phyloP scores from a whole-genome alignment of 2,888 invertebrate genomes.

The Leptura quadrifasciata region DNA sequence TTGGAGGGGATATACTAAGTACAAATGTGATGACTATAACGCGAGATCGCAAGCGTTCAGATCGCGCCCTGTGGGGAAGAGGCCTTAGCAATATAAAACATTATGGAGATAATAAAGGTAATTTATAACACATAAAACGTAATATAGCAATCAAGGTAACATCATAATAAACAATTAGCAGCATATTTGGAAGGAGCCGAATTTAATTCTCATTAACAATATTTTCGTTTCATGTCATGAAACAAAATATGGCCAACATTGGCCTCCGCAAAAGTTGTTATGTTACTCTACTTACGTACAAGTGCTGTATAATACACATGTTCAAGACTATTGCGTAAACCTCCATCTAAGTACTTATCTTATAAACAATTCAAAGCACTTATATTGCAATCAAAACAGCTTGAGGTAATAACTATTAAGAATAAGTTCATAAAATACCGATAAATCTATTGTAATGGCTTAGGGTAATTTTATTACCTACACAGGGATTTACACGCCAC shows the following conservation, averaged over 20 bases:
- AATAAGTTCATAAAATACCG: constrained; percentile 26
- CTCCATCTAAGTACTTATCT: background rate
- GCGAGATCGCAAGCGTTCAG: too few relatives aligned
- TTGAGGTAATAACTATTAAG: constrained; percentile 26
- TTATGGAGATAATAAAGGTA: background rate
- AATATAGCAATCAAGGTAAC: background rate
- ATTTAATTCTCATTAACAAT: constrained; percentile 22
- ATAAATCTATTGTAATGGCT: constrained; percentile 29
- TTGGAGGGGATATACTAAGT: too few relatives aligned
- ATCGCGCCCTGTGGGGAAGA: too few relatives aligned
- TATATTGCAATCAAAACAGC: constrained; percentile 19
- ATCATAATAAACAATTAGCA: background rate
- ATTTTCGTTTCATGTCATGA: constrained; percentile 4
- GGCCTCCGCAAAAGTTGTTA: background rate
- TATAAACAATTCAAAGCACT: constrained; percentile 12
- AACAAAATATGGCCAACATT: background rate
- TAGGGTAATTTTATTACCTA: constrained; percentile 22
- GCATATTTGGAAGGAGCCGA: background rate
- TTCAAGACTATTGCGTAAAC: background rate
- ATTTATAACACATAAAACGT: background rate
- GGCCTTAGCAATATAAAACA: too few relatives aligned
- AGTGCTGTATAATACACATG: background rate
- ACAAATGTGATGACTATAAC: too few relatives aligned
- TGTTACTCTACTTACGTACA: background rate
- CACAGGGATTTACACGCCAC: constrained; percentile 3